phyloP scores from a whole-genome alignment of 2,113 vertebrate genomes.

The Oryzias javanicus region DNA sequence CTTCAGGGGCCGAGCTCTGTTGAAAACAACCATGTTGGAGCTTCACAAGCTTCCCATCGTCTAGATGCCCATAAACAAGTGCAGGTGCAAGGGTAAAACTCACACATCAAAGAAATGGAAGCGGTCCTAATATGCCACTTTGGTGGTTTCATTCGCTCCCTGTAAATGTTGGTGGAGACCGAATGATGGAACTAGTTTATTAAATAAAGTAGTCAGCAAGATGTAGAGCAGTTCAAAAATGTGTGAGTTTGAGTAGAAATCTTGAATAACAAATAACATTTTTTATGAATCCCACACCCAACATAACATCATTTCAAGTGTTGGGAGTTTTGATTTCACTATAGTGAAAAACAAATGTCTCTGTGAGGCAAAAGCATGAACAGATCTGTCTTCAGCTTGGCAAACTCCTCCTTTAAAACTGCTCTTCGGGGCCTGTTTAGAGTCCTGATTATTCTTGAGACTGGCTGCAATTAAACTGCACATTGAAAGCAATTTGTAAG shows the following conservation, averaged over 20 bases:
- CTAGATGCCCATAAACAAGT: conserved; percentile 32
- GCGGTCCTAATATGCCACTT: conserved; percentile 5
- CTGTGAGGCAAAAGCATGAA: too few relatives aligned
- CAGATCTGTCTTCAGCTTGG: too few relatives aligned
- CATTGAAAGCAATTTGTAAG: too few relatives aligned
- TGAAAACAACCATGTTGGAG: conserved; percentile 47
- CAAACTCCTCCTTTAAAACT: too few relatives aligned
- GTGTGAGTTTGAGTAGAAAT: not conserved
- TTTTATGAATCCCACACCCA: not conserved
- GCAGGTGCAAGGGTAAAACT: conserved; percentile 10
- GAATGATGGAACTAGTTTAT: not conserved
- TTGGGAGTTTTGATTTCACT: too few relatives aligned
- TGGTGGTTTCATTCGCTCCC: not conserved
- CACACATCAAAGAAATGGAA: conserved; percentile 12
- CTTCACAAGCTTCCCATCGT: conserved; percentile 43
- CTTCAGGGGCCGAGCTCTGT: conserved; percentile 55
- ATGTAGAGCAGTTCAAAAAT: not conserved
- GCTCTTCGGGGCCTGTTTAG: too few relatives aligned
- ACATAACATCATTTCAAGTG: too few relatives aligned
- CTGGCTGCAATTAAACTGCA: too few relatives aligned
- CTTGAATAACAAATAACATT: not conserved
- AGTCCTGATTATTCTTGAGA: too few relatives aligned
- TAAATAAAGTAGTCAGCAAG: conserved; percentile 2
- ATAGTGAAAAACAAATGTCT: too few relatives aligned
- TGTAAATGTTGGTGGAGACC: conserved; percentile 1